Conservation (phyloP, 2,797 vertebrate species). For the Phalanger gymnotis region DNA sequence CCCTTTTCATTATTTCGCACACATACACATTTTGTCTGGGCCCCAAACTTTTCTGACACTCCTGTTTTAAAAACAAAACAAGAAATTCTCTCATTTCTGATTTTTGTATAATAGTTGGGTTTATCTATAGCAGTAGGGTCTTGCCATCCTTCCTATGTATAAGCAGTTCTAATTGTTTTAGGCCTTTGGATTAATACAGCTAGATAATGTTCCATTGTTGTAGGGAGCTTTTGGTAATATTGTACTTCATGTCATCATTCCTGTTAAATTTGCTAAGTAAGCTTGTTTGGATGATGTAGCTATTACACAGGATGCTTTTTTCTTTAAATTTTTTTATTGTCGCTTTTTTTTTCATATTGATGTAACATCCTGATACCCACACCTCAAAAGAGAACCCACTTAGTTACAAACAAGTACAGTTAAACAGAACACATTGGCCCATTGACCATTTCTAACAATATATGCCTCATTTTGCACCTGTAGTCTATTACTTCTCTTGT, state of each 20-base stretch:
- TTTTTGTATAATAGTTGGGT: not conserved
- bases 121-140: not conserved
- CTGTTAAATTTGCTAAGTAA: not conserved
- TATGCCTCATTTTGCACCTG: not conserved
- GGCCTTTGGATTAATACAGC: not conserved
- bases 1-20: not conserved
- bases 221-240: not conserved
- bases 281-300: not conserved
- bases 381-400: not conserved
- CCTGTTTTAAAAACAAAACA: conserved; percentile 36
- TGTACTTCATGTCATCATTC: not conserved
- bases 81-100: conserved; percentile 22
- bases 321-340: not conserved
- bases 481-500: not conserved
- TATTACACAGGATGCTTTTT: not conserved
- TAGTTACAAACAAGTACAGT: not conserved
- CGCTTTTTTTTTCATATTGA: not conserved
- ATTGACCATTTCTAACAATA: not conserved
- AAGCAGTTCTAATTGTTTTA: not conserved
- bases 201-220: not conserved
- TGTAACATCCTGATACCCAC: not conserved
- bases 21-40: conserved; percentile 5
- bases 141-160: not conserved
- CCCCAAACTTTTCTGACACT: conserved; percentile 17
- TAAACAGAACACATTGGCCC: not conserved